Evolutionary conservation across 2,113 vertebrate genomes (phyloP), one percentile per base, ranked within the genome.

Genomic region (Podocnemis expansa): DNA sequence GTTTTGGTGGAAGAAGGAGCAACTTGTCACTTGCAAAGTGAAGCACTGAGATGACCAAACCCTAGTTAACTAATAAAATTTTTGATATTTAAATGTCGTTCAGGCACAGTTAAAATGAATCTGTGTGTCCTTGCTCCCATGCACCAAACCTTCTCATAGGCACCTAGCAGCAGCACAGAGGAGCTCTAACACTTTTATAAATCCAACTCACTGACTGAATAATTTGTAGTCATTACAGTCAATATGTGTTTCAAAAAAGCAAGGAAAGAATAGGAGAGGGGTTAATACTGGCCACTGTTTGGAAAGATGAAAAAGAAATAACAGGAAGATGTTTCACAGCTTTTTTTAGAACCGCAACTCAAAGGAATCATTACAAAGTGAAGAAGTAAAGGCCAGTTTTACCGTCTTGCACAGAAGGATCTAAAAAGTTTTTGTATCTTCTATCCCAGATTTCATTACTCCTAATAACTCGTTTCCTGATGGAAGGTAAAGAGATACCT

Each of bases 361-460:
- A 98, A 98, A 98, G 97, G 96, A 97, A 97, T 94, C 96, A 96
- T 96, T 97, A 97, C 92, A 97, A 98, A 98, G 96, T 96, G 94
- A 95, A 97, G 97, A 97, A 95, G 97, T 96, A 96, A 97, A 97
- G 95, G 96, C 97, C 63, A 89, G 88, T 95, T 94, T 97, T 90
- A 55, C 93, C 92, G 95, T 95, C 96, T 97, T 96, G 92, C 95
- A 97, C 96, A 96, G 94, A 98, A 97, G 94, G 97, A 98, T 98
- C 97, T 97, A 91, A 97, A 97, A 98, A 97, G 94, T 97, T 98
- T 98, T 97, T 97, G 96, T 97, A 97, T 98, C 97, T 97, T 90
- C 96, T 93, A 79, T 94, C 90, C 97, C 97, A 96, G 95, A 96
- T 97, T 98, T 96, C 97, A 97, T 97, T 97, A 97, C 96, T 97